Conservation (phyloP, 2,113 vertebrate genomes). For the Chloropsis cyanopogon region DNA sequence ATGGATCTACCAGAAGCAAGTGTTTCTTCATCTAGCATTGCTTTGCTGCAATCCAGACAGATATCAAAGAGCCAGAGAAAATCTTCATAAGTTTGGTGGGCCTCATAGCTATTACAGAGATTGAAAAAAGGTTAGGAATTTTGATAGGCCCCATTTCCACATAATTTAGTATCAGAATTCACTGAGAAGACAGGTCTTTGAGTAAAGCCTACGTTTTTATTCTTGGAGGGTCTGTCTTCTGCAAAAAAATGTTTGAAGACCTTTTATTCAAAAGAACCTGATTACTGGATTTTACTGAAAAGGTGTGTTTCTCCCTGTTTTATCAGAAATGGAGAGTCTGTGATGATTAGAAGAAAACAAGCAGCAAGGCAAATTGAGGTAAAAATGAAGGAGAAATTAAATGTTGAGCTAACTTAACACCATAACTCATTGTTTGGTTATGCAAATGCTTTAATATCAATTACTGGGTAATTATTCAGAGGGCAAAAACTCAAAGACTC, state of each 20-base stretch:
- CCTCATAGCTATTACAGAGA: background rate
- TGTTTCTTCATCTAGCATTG: background rate
- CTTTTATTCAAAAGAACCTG: background rate
- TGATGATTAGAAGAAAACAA: background rate
- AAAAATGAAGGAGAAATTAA: background rate
- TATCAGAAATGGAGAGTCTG: background rate
- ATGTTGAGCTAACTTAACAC: background rate
- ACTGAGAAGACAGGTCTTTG: background rate
- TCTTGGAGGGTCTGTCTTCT: background rate
- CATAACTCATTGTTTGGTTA: background rate
- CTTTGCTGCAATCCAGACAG: background rate
- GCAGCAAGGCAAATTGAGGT: background rate
- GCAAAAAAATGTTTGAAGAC: background rate
- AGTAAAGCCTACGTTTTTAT: background rate
- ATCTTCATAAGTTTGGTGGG: background rate
- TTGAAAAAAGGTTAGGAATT: background rate
- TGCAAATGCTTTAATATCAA: background rate
- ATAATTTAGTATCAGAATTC: background rate
- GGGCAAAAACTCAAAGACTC: background rate
- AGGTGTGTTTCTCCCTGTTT: background rate
- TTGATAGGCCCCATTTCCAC: background rate
- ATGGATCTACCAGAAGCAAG: background rate
- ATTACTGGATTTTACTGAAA: background rate
- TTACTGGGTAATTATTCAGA: background rate
- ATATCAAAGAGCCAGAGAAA: background rate